Percentiles rank a stretch among this genome's conserved stretches.
Conservation (phyloP, 1,140 invertebrate genomes). For the Plodia interpunctella region DNA sequence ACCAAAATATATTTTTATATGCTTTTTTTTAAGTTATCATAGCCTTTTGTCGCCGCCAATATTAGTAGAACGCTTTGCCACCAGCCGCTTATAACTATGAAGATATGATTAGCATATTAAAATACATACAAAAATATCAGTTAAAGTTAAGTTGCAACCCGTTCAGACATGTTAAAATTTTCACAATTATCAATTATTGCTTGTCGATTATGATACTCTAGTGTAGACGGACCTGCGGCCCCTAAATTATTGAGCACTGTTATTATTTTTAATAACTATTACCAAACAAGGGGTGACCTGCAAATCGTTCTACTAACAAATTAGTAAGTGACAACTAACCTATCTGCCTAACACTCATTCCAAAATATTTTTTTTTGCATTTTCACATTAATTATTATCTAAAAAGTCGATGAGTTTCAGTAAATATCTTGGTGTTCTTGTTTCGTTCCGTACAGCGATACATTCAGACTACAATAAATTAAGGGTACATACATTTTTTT, state of each 20-base stretch:
- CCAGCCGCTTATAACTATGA: conserved; percentile 66
- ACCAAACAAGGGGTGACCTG: conserved; percentile 51
- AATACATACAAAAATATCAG: conserved; percentile 75
- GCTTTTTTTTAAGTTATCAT: conserved; percentile 29
- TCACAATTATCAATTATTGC: conserved; percentile 67
- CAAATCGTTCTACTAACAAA: conserved; percentile 67
- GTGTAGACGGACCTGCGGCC: conserved; percentile 39
- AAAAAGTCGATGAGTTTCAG: conserved; percentile 72
- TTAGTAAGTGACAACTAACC: conserved; percentile 38
- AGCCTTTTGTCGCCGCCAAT: conserved; percentile 17
- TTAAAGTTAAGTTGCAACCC: conserved; percentile 60
- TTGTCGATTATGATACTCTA: conserved; percentile 58
- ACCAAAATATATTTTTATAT: too few relatives aligned
- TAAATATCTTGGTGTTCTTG: conserved; percentile 73
- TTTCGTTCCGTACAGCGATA: conserved; percentile 61
- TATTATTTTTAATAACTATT: conserved; percentile 61
- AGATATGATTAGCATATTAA: conserved; percentile 75
- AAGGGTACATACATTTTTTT: conserved; percentile 2
- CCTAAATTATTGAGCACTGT: conserved; percentile 73
- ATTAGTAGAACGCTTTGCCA: conserved; percentile 70
- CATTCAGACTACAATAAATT: conserved; percentile 37
- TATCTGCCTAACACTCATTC: conserved; percentile 56
- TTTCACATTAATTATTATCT: conserved; percentile 67
- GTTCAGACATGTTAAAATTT: conserved; percentile 51
- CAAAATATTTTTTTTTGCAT: conserved; percentile 66